phyloP scores from a whole-genome alignment of 2,113 vertebrate genomes.

The Benthochromis sp. region DNA sequence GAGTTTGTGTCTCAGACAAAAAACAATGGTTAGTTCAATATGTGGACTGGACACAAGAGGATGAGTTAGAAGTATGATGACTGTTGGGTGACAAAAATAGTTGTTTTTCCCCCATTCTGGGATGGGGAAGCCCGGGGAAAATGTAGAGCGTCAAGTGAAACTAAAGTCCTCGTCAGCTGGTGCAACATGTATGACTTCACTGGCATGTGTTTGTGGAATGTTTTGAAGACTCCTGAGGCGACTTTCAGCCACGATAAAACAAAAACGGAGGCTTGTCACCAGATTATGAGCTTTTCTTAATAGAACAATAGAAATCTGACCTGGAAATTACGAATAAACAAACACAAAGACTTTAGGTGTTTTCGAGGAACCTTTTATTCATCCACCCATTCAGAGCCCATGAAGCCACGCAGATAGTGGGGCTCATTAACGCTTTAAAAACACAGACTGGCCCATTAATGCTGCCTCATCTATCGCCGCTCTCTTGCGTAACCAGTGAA shows the following conservation, averaged over 20 bases:
- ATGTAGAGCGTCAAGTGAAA: not conserved
- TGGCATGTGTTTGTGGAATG: not conserved
- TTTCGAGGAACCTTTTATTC: not conserved
- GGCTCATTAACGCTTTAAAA: constrained; percentile 14
- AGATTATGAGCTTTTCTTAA: not conserved
- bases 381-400: not conserved
- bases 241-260: not conserved
- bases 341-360: not conserved
- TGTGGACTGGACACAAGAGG: not conserved
- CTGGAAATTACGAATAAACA: not conserved
- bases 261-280: not conserved
- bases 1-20: not conserved
- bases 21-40: not conserved
- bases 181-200: not conserved
- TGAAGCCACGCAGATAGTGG: not conserved
- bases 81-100: not conserved
- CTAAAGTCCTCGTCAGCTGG: not conserved
- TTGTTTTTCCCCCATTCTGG: not conserved
- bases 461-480: constrained; percentile 15
- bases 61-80: not conserved
- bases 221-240: not conserved
- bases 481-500: not conserved
- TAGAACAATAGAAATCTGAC: not conserved
- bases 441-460: constrained; percentile 6
- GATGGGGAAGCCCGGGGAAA: not conserved